phyloP scores from a whole-genome alignment of 2,888 invertebrate species.

The Hypolimnas misippus region DNA sequence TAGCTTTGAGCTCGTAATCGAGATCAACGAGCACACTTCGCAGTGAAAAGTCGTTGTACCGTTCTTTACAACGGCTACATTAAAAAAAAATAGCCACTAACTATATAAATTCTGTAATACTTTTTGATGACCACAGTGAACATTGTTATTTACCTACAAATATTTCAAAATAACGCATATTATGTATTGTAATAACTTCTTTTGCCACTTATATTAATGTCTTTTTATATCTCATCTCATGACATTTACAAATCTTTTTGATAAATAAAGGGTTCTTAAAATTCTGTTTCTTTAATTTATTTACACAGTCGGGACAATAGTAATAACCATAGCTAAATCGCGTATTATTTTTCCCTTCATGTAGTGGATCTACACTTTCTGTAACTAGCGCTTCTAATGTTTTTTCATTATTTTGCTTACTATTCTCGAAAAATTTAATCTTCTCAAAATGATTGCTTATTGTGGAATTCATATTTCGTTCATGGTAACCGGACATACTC shows the following conservation, averaged over 20 bases:
- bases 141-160: neutral
- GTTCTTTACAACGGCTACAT: slow-evolving; percentile 32
- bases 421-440: neutral
- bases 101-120: slow-evolving; percentile 11
- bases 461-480: neutral
- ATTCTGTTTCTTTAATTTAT: slow-evolving; percentile 13
- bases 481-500: neutral
- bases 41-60: slow-evolving; percentile 34
- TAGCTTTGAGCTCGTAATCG: slow-evolving; percentile 76
- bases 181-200: neutral
- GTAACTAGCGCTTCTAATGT: slow-evolving; percentile 15
- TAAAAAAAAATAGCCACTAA: slow-evolving; percentile 23
- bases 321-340: slow-evolving; percentile 30
- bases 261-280: neutral
- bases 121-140: neutral
- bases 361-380: neutral
- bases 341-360: slow-evolving; percentile 14
- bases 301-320: slow-evolving; percentile 32
- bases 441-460: neutral
- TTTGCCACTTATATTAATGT: no score
- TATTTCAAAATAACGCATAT: neutral
- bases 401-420: neutral
- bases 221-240: no score
- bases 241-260: slow-evolving; percentile 23
- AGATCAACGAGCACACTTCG: slow-evolving; percentile 51